A percentile compares a stretch with the other conserved stretches of the same genome.
Evolutionary conservation across 2,888 invertebrate species (phyloP).

Genomic region (Agriotes lineatus): DNA sequence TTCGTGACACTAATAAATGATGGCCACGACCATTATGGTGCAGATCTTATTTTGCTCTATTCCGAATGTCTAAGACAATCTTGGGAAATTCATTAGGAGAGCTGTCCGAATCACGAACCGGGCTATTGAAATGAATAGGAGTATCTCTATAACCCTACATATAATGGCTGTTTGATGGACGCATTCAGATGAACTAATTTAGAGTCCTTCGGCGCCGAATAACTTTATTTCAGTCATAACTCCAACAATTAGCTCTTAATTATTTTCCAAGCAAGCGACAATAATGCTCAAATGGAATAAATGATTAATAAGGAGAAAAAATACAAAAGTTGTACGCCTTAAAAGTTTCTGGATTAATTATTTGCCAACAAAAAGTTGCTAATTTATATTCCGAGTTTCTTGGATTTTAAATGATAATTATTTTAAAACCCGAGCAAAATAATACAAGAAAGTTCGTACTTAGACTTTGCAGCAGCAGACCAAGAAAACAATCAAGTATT

Average conservation of each 20-base stretch:
- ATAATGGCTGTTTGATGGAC: slow-evolving; percentile 23
- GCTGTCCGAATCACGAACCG: slow-evolving; percentile 19
- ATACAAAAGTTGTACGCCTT: slow-evolving; percentile 42
- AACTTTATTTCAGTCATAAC: slow-evolving; percentile 20
- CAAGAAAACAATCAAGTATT: slow-evolving; percentile 35
- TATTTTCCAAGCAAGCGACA: slow-evolving; percentile 36
- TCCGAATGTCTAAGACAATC: slow-evolving; percentile 21
- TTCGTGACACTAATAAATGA: slow-evolving; percentile 5
- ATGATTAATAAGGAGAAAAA: slow-evolving; percentile 49
- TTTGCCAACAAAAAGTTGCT: slow-evolving; percentile 55
- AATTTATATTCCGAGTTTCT: slow-evolving; percentile 58
- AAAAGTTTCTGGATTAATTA: slow-evolving; percentile 44
- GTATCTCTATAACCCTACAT: slow-evolving; percentile 14
- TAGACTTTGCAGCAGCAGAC: slow-evolving; percentile 34
- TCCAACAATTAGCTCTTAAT: slow-evolving; percentile 37
- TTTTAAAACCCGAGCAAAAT: slow-evolving; percentile 57
- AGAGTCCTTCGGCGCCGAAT: slow-evolving; percentile 2
- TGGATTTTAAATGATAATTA: slow-evolving; percentile 60
- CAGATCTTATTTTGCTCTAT: slow-evolving; percentile 21
- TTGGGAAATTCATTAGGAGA: slow-evolving; percentile 31
- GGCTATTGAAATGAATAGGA: slow-evolving; percentile 25
- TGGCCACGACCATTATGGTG: slow-evolving; percentile 14
- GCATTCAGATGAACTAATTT: slow-evolving; percentile 26
- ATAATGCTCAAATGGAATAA: slow-evolving; percentile 47
- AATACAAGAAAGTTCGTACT: slow-evolving; percentile 48